Evolutionary conservation across 2,888 invertebrate species (phyloP), one percentile per base, ranked within the genome.

Genomic region (Drosophila cognata): DNA sequence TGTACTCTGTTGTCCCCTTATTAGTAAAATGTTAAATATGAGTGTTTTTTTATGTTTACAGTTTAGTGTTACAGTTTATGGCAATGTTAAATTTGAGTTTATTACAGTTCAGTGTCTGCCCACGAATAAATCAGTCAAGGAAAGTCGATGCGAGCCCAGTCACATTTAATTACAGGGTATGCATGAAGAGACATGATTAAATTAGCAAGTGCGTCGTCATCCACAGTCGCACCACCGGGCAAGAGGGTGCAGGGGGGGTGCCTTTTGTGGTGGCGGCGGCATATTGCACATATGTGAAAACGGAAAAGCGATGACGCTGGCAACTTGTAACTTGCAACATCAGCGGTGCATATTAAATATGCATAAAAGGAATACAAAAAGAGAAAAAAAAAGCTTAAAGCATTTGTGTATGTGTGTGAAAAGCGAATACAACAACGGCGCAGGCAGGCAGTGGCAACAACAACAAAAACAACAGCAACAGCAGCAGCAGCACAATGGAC

Each of bases 271-370:
- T 31, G 56, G 62, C 41, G 64, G 60, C 55, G 70, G 74, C 89
- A 84, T 81, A 86, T 86, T 84, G 88, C 86, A 87, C 83, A 82
- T 61, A 85, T 87, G 82, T 73, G 84, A 76, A 77, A 77, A 84
- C 82, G 68, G 69, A 79, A 81, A 81, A 81, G 61, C 81, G 81
- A 70, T 81, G 79, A 79, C 82, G 82, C 74, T 74, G 65, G 75
- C 79, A 88, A 81, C 89, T 81, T 89, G 87, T 83, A 85, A 79
- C 89, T 86, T 88, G 84, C 89, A 85, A 79, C 89, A 88, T 88
- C 84, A 85, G 87, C 84, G 76, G 70, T 84, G 84, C 88, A 84
- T 84, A 84, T 84, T 84, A 84, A 84, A 84, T 84, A 81, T 77
- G 78, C 67, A 79, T 55, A 61, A 72, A 70, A 69, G 68, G 69